Percentiles rank a stretch among this genome's conserved stretches.
phyloP scores from a whole-genome alignment of 2,113 vertebrate species.

The Grammomys surdaster region DNA sequence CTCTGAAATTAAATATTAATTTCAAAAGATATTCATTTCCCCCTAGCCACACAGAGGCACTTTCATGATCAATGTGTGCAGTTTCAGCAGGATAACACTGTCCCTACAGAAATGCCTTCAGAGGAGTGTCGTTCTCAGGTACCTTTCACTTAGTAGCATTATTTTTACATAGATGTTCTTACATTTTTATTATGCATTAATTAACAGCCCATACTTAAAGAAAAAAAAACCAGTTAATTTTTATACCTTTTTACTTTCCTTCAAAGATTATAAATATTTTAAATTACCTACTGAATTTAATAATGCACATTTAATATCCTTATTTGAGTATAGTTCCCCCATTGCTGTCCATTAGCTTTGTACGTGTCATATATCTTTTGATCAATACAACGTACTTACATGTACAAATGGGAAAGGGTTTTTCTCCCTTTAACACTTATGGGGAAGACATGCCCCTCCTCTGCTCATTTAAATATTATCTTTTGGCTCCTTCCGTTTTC shows the following conservation, averaged over 20 bases:
- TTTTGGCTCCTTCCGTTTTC: neutral
- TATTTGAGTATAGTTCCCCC: slow-evolving; percentile 24
- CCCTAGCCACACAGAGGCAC: neutral
- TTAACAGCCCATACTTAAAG: slow-evolving; percentile 42
- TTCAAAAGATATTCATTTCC: neutral
- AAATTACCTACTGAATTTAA: slow-evolving; percentile 47
- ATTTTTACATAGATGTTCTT: slow-evolving; percentile 33
- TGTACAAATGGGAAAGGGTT: slow-evolving; percentile 14
- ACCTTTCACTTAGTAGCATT: neutral
- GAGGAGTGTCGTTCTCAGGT: neutral
- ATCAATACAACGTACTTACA: neutral
- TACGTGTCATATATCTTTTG: slow-evolving; percentile 4
- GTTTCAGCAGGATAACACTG: neutral
- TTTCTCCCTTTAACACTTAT: neutral
- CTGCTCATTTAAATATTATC: neutral
- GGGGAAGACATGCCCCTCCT: neutral
- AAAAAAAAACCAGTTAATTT: slow-evolving; percentile 36
- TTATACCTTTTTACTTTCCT: slow-evolving; percentile 52
- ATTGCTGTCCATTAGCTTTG: slow-evolving; percentile 57
- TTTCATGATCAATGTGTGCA: neutral
- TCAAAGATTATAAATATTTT: slow-evolving; percentile 61
- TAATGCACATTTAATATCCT: slow-evolving; percentile 48
- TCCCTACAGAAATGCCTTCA: neutral
- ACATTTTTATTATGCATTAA: slow-evolving; percentile 31
- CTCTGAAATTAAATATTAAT: slow-evolving; percentile 28